Evolutionary conservation across 1,140 invertebrate species (phyloP).

Genomic region (Atta cephalotes): DNA sequence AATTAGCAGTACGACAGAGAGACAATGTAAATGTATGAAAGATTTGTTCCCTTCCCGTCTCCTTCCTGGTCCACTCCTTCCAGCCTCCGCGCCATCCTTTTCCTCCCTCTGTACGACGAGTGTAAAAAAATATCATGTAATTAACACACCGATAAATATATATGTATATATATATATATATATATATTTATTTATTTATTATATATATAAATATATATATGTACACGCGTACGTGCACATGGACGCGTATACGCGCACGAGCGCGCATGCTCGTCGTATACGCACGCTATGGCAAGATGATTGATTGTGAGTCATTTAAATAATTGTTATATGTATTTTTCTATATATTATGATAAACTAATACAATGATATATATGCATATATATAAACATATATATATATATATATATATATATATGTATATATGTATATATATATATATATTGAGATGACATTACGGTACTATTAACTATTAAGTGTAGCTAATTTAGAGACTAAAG

Average conservation of each 20-base stretch:
- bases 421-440: constrained; percentile 64
- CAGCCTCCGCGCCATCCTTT: constrained; percentile 73
- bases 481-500: constrained; percentile 81
- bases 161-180: constrained; percentile 71
- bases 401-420: no score
- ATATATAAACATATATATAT: constrained; percentile 57
- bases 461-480: constrained; percentile 84
- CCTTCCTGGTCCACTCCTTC: constrained; percentile 36
- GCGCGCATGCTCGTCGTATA: constrained; percentile 50
- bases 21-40: constrained; percentile 82
- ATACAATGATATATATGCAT: constrained; percentile 78
- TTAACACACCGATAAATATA: constrained; percentile 81
- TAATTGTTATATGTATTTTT: constrained; percentile 86
- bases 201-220: constrained; percentile 74
- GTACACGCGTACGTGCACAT: constrained; percentile 70
- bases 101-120: constrained; percentile 81
- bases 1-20: constrained; percentile 79
- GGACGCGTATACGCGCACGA: constrained; percentile 69
- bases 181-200: constrained; percentile 22
- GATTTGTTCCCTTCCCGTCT: constrained; percentile 66
- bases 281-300: constrained; percentile 77
- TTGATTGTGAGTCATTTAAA: constrained; percentile 85
- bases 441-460: constrained; percentile 84
- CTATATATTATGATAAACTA: constrained; percentile 84
- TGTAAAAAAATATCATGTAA: constrained; percentile 85